Percentiles rank a stretch among this genome's conserved stretches.
These are phyloP conservation scores for Pomatostomus ruficeps DNA, from an alignment of 2,113 vertebrate species.

Conservation along the genomic window DNA sequence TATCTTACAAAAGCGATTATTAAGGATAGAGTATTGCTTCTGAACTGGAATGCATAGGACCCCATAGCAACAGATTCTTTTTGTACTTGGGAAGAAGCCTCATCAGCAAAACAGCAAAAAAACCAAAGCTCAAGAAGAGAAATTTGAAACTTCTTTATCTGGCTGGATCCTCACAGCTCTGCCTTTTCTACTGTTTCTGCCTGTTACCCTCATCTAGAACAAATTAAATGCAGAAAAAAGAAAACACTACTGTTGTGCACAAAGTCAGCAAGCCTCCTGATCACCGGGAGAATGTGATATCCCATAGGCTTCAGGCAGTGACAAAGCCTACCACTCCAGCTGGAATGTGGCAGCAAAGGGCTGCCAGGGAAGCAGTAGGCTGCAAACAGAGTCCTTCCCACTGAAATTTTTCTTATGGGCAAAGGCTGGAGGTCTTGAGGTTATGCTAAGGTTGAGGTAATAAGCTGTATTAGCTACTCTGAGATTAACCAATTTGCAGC, in stretches of 20 bases:
- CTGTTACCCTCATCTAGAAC: not conserved
- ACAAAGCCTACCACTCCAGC: not conserved
- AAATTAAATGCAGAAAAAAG: not conserved
- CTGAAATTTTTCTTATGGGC: not conserved
- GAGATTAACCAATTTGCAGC: conserved; percentile 5
- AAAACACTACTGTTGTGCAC: not conserved
- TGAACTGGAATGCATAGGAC: not conserved
- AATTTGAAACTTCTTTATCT: not conserved
- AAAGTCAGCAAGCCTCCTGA: not conserved
- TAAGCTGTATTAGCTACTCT: not conserved
- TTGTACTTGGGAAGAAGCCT: not conserved
- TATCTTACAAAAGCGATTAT: not conserved
- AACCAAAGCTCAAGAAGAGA: not conserved
- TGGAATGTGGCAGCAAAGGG: not conserved
- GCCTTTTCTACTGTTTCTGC: not conserved
- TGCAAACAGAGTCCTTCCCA: not conserved
- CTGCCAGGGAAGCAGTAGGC: not conserved
- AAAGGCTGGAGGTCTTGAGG: not conserved
- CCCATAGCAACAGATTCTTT: not conserved
- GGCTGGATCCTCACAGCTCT: not conserved
- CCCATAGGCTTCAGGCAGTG: not conserved
- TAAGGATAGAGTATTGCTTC: not conserved
- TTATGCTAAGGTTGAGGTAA: not conserved
- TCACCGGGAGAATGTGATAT: not conserved
- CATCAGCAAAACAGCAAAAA: not conserved